These are phyloP conservation scores for Ptychoptera albimana DNA, from an alignment of 2,888 invertebrate species.

Conservation along the genomic window DNA sequence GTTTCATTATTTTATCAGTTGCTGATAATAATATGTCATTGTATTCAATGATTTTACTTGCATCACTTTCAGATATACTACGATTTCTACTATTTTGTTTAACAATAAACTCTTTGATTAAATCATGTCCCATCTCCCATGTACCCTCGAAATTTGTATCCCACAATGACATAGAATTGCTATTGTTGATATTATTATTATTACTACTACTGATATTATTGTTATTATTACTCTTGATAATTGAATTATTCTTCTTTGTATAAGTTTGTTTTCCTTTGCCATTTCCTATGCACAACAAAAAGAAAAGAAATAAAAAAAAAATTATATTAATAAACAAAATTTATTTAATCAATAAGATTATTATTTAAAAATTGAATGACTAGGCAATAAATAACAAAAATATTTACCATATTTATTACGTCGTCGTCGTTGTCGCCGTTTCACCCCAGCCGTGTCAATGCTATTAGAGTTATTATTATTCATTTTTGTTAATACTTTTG, in stretches of 20 bases:
- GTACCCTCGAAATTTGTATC: slow-evolving; percentile 25
- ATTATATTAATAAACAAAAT: background rate
- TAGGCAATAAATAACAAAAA: background rate
- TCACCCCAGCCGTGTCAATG: slow-evolving; percentile 20
- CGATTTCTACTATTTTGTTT: slow-evolving; percentile 20
- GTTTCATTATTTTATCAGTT: background rate
- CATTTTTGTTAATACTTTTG: background rate
- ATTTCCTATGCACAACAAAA: background rate
- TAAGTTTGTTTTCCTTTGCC: background rate
- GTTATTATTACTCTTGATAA: background rate
- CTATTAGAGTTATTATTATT: background rate
- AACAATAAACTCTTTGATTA: slow-evolving; percentile 22
- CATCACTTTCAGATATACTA: slow-evolving; percentile 19
- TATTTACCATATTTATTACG: slow-evolving; percentile 19
- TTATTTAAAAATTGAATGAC: background rate
- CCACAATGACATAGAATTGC: slow-evolving; percentile 19
- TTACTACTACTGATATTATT: background rate
- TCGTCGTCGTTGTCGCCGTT: slow-evolving; percentile 22
- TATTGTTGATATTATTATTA: too few species aligned
- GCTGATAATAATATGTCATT: background rate
- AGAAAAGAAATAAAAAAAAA: too few species aligned
- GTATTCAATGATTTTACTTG: slow-evolving; percentile 7
- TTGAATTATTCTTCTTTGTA: background rate
- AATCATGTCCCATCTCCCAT: slow-evolving; percentile 26
- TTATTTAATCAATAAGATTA: background rate